Conservation (phyloP, 2,797 vertebrate genomes). For the Parambassis ranga region DNA sequence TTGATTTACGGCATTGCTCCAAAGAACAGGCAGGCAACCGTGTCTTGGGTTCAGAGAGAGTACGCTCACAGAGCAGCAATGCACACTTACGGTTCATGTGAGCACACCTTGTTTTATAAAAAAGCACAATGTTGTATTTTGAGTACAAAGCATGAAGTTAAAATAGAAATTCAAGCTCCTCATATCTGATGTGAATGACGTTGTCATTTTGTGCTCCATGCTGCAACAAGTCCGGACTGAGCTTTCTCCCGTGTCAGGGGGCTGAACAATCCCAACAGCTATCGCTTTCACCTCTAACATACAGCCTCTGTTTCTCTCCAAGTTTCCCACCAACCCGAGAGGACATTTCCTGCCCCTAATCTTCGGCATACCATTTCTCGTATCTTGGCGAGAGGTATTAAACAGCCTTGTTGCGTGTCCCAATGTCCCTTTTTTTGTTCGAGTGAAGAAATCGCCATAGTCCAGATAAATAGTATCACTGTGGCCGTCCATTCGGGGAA, state of each 20-base stretch:
- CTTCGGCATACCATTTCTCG: conserved; percentile 58
- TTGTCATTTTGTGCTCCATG: conserved; percentile 25
- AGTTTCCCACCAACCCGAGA: conserved; percentile 71
- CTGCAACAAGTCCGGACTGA: conserved; percentile 38
- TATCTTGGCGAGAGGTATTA: conserved; percentile 67
- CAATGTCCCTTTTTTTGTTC: conserved; percentile 2
- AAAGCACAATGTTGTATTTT: background rate
- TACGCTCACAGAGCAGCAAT: conserved; percentile 3
- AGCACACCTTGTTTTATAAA: conserved; percentile 5
- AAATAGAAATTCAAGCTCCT: conserved; percentile 15
- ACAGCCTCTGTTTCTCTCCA: conserved; percentile 53
- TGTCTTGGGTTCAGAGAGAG: conserved; percentile 46
- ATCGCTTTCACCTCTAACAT: conserved; percentile 63
- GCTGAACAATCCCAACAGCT: conserved; percentile 55
- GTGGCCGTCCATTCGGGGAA: conserved; percentile 5
- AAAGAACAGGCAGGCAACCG: conserved; percentile 52
- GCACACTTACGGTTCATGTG: background rate
- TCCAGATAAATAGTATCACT: conserved; percentile 28
- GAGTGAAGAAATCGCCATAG: conserved; percentile 12
- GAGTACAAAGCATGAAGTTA: background rate
- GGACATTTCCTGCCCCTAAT: conserved; percentile 66
- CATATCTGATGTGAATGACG: conserved; percentile 1
- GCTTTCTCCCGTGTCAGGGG: conserved; percentile 44
- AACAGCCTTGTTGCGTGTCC: conserved; percentile 35
- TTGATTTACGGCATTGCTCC: conserved; percentile 60